Evolutionary conservation across 2,888 invertebrate genomes (phyloP).

Genomic region (Ichneumoninae sp.): DNA sequence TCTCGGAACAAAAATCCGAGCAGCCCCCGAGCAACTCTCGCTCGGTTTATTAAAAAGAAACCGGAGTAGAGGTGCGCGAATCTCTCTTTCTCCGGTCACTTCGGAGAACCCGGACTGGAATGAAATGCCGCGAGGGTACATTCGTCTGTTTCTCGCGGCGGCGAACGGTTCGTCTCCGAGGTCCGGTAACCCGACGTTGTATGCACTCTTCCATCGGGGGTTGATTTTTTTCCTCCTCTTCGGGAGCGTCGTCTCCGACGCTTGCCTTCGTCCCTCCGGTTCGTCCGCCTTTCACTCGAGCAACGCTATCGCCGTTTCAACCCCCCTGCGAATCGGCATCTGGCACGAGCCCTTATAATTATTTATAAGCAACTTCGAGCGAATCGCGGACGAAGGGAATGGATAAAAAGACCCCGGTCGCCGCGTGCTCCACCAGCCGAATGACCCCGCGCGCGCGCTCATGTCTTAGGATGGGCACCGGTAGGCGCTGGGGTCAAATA

Average conservation of each 20-base stretch:
- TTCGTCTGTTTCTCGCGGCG: constrained; percentile 30
- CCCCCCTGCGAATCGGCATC: constrained; percentile 67
- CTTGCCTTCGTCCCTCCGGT: constrained; percentile 28
- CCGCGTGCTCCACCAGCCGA: constrained; percentile 54
- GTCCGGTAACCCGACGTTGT: constrained; percentile 42
- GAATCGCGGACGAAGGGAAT: constrained; percentile 37
- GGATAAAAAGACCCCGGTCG: constrained; percentile 51
- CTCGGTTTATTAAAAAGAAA: constrained; percentile 65
- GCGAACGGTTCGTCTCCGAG: constrained; percentile 17
- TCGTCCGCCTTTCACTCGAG: constrained; percentile 32
- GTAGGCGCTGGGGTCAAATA: not conserved
- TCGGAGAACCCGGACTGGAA: constrained; percentile 54
- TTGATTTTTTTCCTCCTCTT: constrained; percentile 28
- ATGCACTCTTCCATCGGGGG: constrained; percentile 19
- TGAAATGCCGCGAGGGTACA: constrained; percentile 53
- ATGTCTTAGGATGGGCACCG: not conserved
- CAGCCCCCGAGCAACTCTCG: constrained; percentile 55
- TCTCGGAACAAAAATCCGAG: constrained; percentile 54
- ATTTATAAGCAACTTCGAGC: constrained; percentile 71
- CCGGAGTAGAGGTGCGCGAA: constrained; percentile 62
- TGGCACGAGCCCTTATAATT: constrained; percentile 72
- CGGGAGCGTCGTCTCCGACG: constrained; percentile 9
- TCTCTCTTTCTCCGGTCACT: not conserved
- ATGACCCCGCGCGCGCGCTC: constrained; percentile 7
- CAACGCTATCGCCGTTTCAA: constrained; percentile 57